Base-by-base conservation (phyloP, 2,888 invertebrate genomes). In the Drosophila algonquin region DNA sequence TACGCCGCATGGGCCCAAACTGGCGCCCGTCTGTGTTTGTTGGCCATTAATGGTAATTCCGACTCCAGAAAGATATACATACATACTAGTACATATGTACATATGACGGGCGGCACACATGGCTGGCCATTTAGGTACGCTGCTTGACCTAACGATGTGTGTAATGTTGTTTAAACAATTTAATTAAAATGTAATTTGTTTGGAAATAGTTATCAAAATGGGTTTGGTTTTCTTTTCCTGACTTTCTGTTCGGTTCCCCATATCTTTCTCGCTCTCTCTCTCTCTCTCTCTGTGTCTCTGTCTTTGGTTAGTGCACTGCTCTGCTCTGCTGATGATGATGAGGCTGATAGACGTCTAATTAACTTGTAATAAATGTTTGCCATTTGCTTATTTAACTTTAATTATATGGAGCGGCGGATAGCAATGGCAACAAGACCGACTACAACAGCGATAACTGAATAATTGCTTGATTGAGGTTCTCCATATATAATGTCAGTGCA, bases 171-270 rank as follows among this genome's bases (percentile, higher is more conserved):
- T 90, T 86, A 90, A 90, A 90, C 91, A 90, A 90, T 90, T 90
- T 90, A 91, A 90, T 90, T 90, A 90, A 91, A 91, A 90, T 90
- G 90, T 89, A 90, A 91, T 90, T 90, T 90, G 87, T 90, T 90
- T 87, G 87, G 76, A 84, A 87, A 87, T 84, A 81, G 85, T 87
- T 86, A 86, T 86, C 76, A 81, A 74, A 87, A 76, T 89, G 86
- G 81, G 84, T 74, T 87, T 72, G 84, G 76, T 72, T 64, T 35
- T 12, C 24, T 45, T 24, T 35, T 21, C 35, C 24, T 24, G 35
- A 0, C 45, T 71, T 70, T 69, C 69, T 53, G 62, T 63, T 53
- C 53, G 54, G 44, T 60, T 46, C 44, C 55, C 12, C 32, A 32
- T 59, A 48, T 56, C 55, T 48, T 53, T 24, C 47, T 40, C 50